Conservation (phyloP, 2,888 invertebrate genomes). For the Tetanocera ferruginea region DNA sequence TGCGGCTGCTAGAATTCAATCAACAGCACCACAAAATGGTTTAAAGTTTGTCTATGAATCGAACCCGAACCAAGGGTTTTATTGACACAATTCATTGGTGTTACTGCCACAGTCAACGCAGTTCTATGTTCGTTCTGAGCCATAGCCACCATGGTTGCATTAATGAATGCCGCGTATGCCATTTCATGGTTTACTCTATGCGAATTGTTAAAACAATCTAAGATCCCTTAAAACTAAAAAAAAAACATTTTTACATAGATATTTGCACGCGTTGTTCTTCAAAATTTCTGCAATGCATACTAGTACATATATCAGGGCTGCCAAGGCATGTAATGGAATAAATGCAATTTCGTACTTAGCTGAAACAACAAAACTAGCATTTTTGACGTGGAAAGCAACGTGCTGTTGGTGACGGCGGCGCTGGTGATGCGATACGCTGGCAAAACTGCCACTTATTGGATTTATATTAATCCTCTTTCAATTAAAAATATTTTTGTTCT, state of each 20-base stretch:
- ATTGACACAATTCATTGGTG: neutral
- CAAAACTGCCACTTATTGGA: neutral
- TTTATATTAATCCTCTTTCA: slow-evolving; percentile 22
- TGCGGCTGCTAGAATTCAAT: slow-evolving; percentile 9
- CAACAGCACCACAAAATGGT: neutral
- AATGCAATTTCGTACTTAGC: neutral
- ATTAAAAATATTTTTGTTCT: slow-evolving; percentile 17
- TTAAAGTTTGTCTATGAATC: slow-evolving; percentile 7
- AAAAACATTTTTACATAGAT: neutral
- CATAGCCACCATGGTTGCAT: too few relatives aligned
- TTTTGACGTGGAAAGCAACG: too few relatives aligned
- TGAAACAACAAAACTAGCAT: too few relatives aligned
- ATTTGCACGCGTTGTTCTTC: neutral
- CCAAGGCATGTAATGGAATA: slow-evolving; percentile 21
- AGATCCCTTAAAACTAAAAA: neutral
- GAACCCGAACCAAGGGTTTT: neutral
- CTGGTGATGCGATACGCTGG: too few relatives aligned
- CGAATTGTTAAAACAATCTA: too few relatives aligned
- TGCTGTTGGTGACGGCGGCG: too few relatives aligned
- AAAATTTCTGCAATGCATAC: neutral
- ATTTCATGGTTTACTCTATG: too few relatives aligned
- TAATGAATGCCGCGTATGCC: too few relatives aligned
- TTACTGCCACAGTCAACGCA: too few relatives aligned
- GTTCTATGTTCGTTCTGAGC: too few relatives aligned
- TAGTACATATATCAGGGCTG: slow-evolving; percentile 5